Percentiles rank a stretch among this genome's conserved stretches.
phyloP scores from a whole-genome alignment of 2,113 vertebrate genomes.

The Xiphophorus couchianus region DNA sequence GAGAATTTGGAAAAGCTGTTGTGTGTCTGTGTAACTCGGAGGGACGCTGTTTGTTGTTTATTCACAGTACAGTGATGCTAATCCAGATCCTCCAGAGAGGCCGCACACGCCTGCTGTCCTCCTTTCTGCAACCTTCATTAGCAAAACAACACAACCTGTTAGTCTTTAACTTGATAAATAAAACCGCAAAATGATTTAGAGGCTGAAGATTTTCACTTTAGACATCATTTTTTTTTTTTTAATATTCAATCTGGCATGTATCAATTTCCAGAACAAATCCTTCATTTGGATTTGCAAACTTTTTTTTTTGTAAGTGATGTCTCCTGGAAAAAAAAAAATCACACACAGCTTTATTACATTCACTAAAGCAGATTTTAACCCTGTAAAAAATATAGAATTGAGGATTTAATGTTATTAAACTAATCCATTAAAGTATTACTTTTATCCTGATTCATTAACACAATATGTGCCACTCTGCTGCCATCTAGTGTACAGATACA shows the following conservation, averaged over 20 bases:
- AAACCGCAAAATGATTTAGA: background rate
- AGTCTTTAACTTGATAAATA: conserved; percentile 19
- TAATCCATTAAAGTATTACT: background rate
- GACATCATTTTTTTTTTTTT: background rate
- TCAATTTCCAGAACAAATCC: background rate
- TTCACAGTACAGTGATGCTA: conserved; percentile 66
- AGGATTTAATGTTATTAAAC: background rate
- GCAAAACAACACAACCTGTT: conserved; percentile 45
- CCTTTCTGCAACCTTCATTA: conserved; percentile 42
- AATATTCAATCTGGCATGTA: background rate
- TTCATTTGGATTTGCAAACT: background rate
- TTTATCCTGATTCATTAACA: background rate
- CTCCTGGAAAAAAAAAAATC: background rate
- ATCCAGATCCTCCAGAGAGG: conserved; percentile 69
- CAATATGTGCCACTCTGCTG: conserved; percentile 49
- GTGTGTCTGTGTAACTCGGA: conserved; percentile 57
- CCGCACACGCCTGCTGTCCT: conserved; percentile 54
- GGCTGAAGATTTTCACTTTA: background rate
- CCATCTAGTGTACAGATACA: conserved; percentile 65
- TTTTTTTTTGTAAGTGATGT: background rate
- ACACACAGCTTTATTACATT: background rate
- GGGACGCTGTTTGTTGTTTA: conserved; percentile 65
- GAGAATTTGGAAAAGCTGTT: conserved; percentile 52
- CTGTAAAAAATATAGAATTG: background rate
- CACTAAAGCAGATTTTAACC: background rate